Percentiles rank a stretch among this genome's conserved stretches.
These are phyloP conservation scores for Linnaemya tessellans DNA, from an alignment of 2,888 invertebrate species.

Conservation along the genomic window DNA sequence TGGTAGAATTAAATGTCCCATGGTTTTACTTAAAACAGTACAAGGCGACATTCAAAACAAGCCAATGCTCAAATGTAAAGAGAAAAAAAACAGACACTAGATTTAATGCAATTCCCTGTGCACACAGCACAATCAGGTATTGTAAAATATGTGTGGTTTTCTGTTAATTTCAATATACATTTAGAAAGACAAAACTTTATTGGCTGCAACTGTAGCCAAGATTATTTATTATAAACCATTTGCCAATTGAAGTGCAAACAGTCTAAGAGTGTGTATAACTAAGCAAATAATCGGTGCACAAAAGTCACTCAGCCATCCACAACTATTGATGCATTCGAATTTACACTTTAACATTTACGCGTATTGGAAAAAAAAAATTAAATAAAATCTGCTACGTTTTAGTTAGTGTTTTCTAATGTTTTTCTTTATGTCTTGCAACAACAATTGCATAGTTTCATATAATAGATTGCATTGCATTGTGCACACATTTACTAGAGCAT, in stretches of 20 bases:
- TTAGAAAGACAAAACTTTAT: constrained; percentile 38
- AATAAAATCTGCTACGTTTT: constrained; percentile 25
- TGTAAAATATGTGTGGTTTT: constrained; percentile 30
- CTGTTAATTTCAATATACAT: constrained; percentile 44
- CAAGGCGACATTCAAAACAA: constrained; percentile 64
- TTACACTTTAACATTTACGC: constrained; percentile 72
- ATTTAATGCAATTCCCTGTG: constrained; percentile 59
- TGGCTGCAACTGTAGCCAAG: constrained; percentile 38
- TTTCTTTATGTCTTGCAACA: constrained; percentile 1
- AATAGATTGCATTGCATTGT: constrained; percentile 42
- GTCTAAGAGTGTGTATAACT: constrained; percentile 54
- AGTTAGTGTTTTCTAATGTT: constrained; percentile 17
- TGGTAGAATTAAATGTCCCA: constrained; percentile 47
- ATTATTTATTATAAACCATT: constrained; percentile 63
- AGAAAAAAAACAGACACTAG: constrained; percentile 9
- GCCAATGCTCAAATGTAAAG: neutral
- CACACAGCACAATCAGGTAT: constrained; percentile 17
- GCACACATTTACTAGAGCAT: constrained; percentile 57
- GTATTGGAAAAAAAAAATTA: constrained; percentile 36
- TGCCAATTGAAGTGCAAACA: constrained; percentile 67
- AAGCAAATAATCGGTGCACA: constrained; percentile 42
- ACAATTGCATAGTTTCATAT: constrained; percentile 33
- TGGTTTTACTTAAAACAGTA: constrained; percentile 56
- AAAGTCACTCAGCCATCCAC: constrained; percentile 33
- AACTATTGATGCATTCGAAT: constrained; percentile 52